Base-by-base conservation (phyloP, 2,113 vertebrate species). In the Oncorhynchus tshawytscha region DNA sequence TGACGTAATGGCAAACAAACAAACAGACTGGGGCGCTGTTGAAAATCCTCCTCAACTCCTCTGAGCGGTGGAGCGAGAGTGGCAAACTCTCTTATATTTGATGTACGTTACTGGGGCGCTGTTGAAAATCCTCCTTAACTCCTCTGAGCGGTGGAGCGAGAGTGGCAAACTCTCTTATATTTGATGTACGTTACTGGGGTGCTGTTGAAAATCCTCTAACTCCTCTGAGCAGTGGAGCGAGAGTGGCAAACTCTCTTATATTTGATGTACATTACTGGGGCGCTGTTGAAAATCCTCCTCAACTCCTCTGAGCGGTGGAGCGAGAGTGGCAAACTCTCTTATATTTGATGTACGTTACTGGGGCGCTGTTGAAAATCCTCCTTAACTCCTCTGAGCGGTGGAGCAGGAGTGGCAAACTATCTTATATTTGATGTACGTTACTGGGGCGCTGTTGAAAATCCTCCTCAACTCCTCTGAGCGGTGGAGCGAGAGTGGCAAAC, bases 1-100 rank as follows among this genome's bases (percentile, higher is more conserved):
- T 57, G 69, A 74, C 24, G 60, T 78, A 71, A 78, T 67, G 70
- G 85, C 49, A 76, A 65, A 71, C 64, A 71, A 74, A 75, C 51
- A 64, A 16, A 60, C 68, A 12, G 1, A 70, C 29, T 25, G 18
- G 8, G 13, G 16, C 25, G 6, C 51, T 74, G 54, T 67, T 59
- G 29, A 25, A 78, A 7, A 25, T 49, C 27, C 27, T 59, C 25
- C 60, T 18, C 0, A 39, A 39, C 71, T 22, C 31, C 1, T 27
- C 13, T 25, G 25, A 25, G 65, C 25, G 27, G 65, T 29, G 18
- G 49, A 15, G 64, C 2, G 15, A 66, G 11, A 29, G 2, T 67
- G 25, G 15, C 13, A 2, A 16, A 67, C 13, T 27, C 24, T 27
- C 12, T 25, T 25, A 25, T 25, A 25, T 25, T 25, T 25, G 1